Evolutionary conservation across 2,797 vertebrate genomes (phyloP), one percentile per base, ranked within the genome.

Genomic region (Accipiter minullus): DNA sequence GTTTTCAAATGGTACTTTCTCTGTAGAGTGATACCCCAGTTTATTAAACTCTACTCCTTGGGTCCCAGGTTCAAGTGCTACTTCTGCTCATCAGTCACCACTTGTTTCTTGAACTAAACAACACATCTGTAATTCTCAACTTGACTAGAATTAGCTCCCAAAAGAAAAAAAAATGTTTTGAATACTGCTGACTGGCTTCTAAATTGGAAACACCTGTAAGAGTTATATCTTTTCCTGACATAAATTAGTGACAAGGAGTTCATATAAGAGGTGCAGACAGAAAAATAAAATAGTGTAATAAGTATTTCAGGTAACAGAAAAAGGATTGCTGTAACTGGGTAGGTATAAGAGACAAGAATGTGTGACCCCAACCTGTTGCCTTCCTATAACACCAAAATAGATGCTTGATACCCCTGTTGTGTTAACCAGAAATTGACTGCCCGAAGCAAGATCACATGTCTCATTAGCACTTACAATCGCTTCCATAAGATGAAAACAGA

Each of bases 181-280:
- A 91, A 96, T 97, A 90, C 74, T 97, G 93, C 93, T 94, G 91
- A 85, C 93, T 89, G 74, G 66, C 72, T 95, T 94, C 80, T 93
- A 98, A 98, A 98, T 97, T 97, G 93, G 91, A 98, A 98, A 97
- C 98, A 98, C 80, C 95, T 98, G 98, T 91, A 82, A 44, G 56
- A 96, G 82, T 93, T 94, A 91, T 95, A 96, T 92, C 86, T 97
- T 97, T 96, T 97, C 96, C 97, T 97, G 90, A 90, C 80, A 95
- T 95, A 96, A 97, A 95, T 96, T 93, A 85, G 94, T 60, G 63
- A 96, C 47, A 60, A 97, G 95, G 44, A 96, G 74, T 93, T 95
- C 77, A 89, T 47, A 40, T 45, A 93, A 92, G 68, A 97, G 67
- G 85, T 94, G 77, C 74, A 87, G 92, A 96, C 87, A 96, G 90